Percentiles rank a stretch among this genome's conserved stretches.
Evolutionary conservation across 2,888 invertebrate genomes (phyloP).

Genomic region (Carpatolechia fugitivella): DNA sequence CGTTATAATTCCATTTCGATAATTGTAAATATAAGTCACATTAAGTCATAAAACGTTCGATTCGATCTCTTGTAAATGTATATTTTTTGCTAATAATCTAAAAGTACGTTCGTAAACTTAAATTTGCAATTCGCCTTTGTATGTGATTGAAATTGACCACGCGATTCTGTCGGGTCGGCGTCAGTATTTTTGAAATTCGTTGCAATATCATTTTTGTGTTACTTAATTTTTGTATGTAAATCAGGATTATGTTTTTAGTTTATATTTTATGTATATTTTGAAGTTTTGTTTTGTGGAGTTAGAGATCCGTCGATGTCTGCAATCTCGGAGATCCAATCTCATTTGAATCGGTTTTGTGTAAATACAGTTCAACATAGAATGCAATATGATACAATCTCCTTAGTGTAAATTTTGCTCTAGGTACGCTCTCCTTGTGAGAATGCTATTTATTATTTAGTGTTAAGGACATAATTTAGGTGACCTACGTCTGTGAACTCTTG

Average conservation of each 20-base stretch:
- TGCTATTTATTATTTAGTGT: slow-evolving; percentile 78
- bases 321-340: slow-evolving; percentile 78
- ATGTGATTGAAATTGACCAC: slow-evolving; percentile 34
- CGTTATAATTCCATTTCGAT: slow-evolving; percentile 76
- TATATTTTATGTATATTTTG: slow-evolving; percentile 72
- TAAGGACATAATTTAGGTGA: slow-evolving; percentile 69
- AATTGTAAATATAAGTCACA: slow-evolving; percentile 76
- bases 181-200: slow-evolving; percentile 60
- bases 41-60: slow-evolving; percentile 74
- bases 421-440: slow-evolving; percentile 63
- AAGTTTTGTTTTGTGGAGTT: slow-evolving; percentile 46
- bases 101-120: slow-evolving; percentile 42
- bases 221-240: slow-evolving; percentile 70
- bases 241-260: slow-evolving; percentile 66
- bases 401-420: slow-evolving; percentile 75
- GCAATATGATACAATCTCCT: slow-evolving; percentile 71
- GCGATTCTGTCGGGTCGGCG: slow-evolving; percentile 37
- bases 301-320: slow-evolving; percentile 62
- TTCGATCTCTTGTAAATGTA: slow-evolving; percentile 80
- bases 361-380: slow-evolving; percentile 59
- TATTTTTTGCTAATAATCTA: slow-evolving; percentile 69
- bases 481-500: slow-evolving; percentile 73
- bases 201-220: slow-evolving; percentile 73
- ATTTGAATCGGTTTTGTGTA: slow-evolving; percentile 57
- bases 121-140: slow-evolving; percentile 41